Percentiles rank a stretch among this genome's conserved stretches.
Evolutionary conservation across 1,140 invertebrate species (phyloP).

Genomic region (Musca domestica): DNA sequence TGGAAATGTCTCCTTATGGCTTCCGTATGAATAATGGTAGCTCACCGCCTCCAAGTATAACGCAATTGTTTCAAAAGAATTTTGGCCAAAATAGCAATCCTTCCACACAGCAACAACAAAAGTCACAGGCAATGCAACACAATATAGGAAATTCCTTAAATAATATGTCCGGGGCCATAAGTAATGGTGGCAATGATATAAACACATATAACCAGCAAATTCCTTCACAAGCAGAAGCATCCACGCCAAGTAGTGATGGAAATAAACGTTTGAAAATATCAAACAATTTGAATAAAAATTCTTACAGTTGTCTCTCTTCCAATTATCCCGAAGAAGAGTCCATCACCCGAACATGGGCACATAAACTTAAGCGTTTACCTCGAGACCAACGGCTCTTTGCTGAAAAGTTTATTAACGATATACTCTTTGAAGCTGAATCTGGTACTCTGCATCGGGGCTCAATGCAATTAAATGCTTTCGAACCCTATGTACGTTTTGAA

Average conservation of each 20-base stretch:
- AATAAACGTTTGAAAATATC: constrained; percentile 21
- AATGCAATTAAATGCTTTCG: constrained; percentile 47
- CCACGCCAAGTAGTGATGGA: constrained; percentile 24
- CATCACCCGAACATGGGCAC: constrained; percentile 46
- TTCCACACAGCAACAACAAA: background rate
- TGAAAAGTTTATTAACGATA: constrained; percentile 50
- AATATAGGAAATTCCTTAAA: no score
- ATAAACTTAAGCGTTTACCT: constrained; percentile 43
- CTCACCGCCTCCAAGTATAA: constrained; percentile 37
- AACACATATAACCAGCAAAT: no score
- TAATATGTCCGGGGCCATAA: no score
- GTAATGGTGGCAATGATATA: no score
- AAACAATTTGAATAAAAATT: constrained; percentile 38
- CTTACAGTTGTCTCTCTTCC: constrained; percentile 44
- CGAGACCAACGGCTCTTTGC: constrained; percentile 45
- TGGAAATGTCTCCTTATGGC: constrained; percentile 31
- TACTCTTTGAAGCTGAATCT: constrained; percentile 49
- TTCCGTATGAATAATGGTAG: constrained; percentile 14
- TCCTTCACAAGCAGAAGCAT: no score
- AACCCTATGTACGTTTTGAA: constrained; percentile 47
- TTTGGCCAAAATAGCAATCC: constrained; percentile 32
- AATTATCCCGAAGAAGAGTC: constrained; percentile 50
- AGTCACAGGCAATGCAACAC: no score
- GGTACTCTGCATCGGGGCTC: constrained; percentile 48
- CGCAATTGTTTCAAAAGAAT: constrained; percentile 50